Base-by-base conservation (phyloP, 2,888 invertebrate species). In the Stenolophus ochropezus region DNA sequence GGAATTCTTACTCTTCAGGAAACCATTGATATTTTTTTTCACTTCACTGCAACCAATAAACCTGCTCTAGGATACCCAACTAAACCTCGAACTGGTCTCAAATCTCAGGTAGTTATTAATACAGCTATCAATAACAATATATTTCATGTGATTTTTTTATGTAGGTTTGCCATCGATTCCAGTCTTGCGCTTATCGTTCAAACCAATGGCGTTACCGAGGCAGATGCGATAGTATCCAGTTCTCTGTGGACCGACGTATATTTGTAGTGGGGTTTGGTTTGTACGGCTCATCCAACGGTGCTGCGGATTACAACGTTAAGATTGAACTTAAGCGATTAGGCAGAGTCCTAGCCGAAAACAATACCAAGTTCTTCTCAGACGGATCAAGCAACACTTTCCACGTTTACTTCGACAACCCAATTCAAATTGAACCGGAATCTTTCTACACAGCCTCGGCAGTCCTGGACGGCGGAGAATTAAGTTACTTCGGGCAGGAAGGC, bases 201-300 rank as follows among this genome's bases (percentile, higher is more conserved):
- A 98, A 98, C 88, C 98, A 98, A 88, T 98, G 98, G 98, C 93
- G 98, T 79, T 98, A 98, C 89, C 92, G 98, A 85, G 98, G 98
- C 0, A 93, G 98, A 77, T 98, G 98, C 88, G 98, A 98, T 89
- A 97, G 97, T 82, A 98, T 98, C 88, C 98, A 98, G 88, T 98
- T 98, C 90, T 96, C 96, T 84, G 98, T 98, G 0, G 98, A 98
- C 89, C 95, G 96, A 83, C 93, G 98, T 85, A 97, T 98, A 87
- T 98, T 98, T 88, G 96, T 98, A 75, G 97, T 98, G 75, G 98
- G 98, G 56, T 97, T 98, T 89, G 98, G 98, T 18, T 90, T 98
- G 3, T 98, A 98, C 88, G 98, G 98, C 81, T 98, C 98, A 2
- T 98, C 98, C 58, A 97, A 96, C 86, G 98, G 98, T 82, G 97